phyloP scores from a whole-genome alignment of 2,888 invertebrate genomes.

The Chalcosyrphus nemorum region DNA sequence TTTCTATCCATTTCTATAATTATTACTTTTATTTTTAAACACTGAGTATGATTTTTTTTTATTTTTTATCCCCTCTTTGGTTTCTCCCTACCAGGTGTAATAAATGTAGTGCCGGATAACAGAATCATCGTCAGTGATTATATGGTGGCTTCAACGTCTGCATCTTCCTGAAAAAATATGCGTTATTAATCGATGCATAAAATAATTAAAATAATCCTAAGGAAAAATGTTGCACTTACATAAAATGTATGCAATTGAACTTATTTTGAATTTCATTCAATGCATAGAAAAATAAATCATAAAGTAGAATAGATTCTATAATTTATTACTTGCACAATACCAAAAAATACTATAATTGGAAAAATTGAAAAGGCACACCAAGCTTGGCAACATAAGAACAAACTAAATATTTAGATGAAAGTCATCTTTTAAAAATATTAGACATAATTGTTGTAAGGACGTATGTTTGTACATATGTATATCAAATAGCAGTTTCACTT shows the following conservation, averaged over 20 bases:
- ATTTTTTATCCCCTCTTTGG: conserved; percentile 16
- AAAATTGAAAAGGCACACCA: neutral
- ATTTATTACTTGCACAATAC: neutral
- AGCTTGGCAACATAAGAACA: neutral
- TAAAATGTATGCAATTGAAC: neutral
- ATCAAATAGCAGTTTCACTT: too few relatives aligned
- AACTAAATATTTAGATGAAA: neutral
- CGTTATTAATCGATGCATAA: conserved; percentile 25
- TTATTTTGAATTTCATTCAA: neutral
- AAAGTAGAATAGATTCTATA: neutral
- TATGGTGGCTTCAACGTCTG: conserved; percentile 84
- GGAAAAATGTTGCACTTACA: neutral
- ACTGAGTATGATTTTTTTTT: neutral
- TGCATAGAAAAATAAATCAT: neutral
- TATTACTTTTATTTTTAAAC: neutral
- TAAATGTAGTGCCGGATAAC: conserved; percentile 86
- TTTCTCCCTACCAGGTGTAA: conserved; percentile 80
- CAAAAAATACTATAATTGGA: neutral
- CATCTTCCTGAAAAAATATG: conserved; percentile 74
- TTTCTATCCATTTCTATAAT: neutral
- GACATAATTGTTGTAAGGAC: neutral
- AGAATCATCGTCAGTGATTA: conserved; percentile 86
- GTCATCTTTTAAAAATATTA: neutral
- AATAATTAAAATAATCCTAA: conserved; percentile 1
- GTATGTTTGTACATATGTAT: too few relatives aligned